These are phyloP conservation scores for Condylura cristata DNA, from an alignment of 2,113 vertebrate species.

Conservation along the genomic window DNA sequence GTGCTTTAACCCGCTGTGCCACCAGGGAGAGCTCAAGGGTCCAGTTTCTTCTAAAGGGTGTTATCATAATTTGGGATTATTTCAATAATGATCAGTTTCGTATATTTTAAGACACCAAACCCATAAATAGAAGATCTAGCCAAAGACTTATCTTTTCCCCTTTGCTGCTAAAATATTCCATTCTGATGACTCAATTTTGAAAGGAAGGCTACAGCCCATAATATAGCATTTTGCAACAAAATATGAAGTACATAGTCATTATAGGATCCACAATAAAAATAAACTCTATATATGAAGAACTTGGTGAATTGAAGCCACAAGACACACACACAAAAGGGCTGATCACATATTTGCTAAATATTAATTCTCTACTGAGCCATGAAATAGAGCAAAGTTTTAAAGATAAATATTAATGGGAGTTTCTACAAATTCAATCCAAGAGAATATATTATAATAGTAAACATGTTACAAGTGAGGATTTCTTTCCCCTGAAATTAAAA, in stretches of 20 bases:
- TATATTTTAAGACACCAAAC: neutral
- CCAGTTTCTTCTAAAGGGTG: neutral
- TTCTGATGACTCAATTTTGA: conserved; percentile 52
- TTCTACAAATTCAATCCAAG: conserved; percentile 69
- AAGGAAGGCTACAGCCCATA: neutral
- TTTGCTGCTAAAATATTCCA: conserved; percentile 3
- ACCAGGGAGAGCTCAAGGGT: no score
- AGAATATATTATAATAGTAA: conserved; percentile 77
- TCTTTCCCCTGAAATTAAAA: conserved; percentile 59
- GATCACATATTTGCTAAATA: conserved; percentile 73
- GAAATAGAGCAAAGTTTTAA: conserved; percentile 77
- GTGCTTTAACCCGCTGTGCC: no score
- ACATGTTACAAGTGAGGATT: conserved; percentile 63
- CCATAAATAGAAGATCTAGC: neutral
- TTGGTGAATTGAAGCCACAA: conserved; percentile 53
- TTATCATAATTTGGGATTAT: neutral
- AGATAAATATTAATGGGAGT: conserved; percentile 80
- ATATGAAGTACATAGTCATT: conserved; percentile 18
- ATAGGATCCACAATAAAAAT: conserved; percentile 58
- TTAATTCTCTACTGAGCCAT: conserved; percentile 78
- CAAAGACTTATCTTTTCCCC: neutral
- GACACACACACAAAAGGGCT: conserved; percentile 27
- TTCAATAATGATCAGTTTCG: neutral
- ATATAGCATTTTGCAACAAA: neutral
- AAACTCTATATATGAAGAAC: conserved; percentile 41